Percentiles rank a stretch among this genome's conserved stretches.
These are phyloP conservation scores for Pantala flavescens DNA, from an alignment of 1,140 invertebrate species.

Conservation along the genomic window DNA sequence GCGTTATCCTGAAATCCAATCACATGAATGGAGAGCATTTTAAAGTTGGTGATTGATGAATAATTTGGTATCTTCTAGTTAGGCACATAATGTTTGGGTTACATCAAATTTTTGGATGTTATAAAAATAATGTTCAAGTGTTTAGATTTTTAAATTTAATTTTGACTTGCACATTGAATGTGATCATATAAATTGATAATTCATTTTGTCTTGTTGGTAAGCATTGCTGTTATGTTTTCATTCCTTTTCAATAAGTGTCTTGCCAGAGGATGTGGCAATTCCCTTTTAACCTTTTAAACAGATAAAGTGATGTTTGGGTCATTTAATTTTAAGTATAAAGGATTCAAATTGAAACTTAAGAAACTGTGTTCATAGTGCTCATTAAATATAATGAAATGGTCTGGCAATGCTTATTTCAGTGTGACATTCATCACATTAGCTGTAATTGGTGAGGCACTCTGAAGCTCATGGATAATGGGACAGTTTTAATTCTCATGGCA, in stretches of 20 bases:
- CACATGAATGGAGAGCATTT: constrained; percentile 5
- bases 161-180: not conserved
- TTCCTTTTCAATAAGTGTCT: not conserved
- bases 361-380: no score
- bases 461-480: not conserved
- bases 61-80: not conserved
- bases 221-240: not conserved
- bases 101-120: not conserved
- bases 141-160: not conserved
- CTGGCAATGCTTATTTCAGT: not conserved
- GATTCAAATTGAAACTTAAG: no score
- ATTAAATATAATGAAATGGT: no score
- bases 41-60: not conserved
- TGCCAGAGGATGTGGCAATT: not conserved
- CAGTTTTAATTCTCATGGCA: not conserved
- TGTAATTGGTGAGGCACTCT: not conserved
- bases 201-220: not conserved
- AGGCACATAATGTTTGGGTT: not conserved
- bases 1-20: not conserved
- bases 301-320: not conserved
- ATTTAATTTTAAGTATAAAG: no score
- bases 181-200: not conserved
- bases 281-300: not conserved
- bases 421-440: not conserved
- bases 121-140: not conserved